Percentiles rank a stretch among this genome's conserved stretches.
Conservation (phyloP, 1,140 invertebrate genomes). For the Aphidius ervi region DNA sequence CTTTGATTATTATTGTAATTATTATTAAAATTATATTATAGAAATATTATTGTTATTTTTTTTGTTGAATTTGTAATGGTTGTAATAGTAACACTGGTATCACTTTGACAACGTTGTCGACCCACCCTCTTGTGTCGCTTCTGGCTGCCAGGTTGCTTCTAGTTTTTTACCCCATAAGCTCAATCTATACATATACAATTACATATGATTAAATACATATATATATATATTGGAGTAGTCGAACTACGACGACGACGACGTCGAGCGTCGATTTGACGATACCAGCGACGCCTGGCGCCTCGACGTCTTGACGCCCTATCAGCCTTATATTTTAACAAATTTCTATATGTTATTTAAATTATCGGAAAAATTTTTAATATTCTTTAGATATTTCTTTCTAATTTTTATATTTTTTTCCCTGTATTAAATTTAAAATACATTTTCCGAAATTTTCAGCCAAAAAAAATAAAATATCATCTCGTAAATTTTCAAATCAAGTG, state of each 20-base stretch:
- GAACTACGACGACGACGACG: neutral
- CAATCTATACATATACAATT: neutral
- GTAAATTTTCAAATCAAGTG: too few relatives aligned
- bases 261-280: conserved; percentile 16
- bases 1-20: neutral
- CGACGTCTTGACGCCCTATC: neutral
- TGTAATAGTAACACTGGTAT: neutral
- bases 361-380: too few relatives aligned
- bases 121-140: conserved; percentile 10
- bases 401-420: too few relatives aligned
- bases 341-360: too few relatives aligned
- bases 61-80: neutral
- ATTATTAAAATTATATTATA: too few relatives aligned
- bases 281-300: conserved; percentile 17
- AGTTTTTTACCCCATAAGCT: neutral
- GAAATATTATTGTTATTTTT: too few relatives aligned
- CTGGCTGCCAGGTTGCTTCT: too few relatives aligned
- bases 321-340: too few relatives aligned
- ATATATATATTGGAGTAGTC: neutral
- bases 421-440: too few relatives aligned
- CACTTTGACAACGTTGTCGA: conserved; percentile 2
- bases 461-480: too few relatives aligned
- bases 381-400: too few relatives aligned
- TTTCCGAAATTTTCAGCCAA: too few relatives aligned
- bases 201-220: neutral